Evolutionary conservation across 2,888 invertebrate genomes (phyloP).

Genomic region (Sabatieria punctata): DNA sequence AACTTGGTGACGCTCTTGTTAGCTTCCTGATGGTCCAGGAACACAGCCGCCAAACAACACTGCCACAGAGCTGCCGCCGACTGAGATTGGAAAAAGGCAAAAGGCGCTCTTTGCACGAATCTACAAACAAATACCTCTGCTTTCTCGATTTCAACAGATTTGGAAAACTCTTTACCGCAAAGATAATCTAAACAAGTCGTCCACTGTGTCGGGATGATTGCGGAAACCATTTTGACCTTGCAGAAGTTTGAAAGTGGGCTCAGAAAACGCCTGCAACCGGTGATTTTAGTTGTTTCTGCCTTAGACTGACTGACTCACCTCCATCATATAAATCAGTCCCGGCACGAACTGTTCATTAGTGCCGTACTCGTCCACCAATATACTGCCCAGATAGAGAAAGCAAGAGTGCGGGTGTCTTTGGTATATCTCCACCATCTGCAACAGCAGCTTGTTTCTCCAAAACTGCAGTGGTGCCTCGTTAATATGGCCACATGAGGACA

Average conservation of each 20-base stretch:
- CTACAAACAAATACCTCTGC: conserved; percentile 11
- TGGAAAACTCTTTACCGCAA: conserved; percentile 39
- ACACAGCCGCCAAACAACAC: conserved; percentile 61
- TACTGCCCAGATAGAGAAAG: conserved; percentile 65
- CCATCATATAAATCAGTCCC: conserved; percentile 65
- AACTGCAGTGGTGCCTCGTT: too few relatives aligned
- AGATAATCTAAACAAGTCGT: conserved; percentile 78
- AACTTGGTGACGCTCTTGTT: conserved; percentile 92
- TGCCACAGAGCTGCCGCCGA: conserved; percentile 57
- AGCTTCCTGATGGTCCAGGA: conserved; percentile 46
- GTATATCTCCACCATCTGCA: conserved; percentile 54
- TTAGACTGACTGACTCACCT: conserved; percentile 40
- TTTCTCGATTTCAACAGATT: neutral
- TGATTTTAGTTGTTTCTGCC: conserved; percentile 10
- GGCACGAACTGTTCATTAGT: conserved; percentile 50
- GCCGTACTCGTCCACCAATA: conserved; percentile 76
- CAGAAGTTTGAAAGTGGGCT: conserved; percentile 45
- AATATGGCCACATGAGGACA: too few relatives aligned
- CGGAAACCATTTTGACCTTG: conserved; percentile 58
- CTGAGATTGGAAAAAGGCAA: conserved; percentile 58
- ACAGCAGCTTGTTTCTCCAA: conserved; percentile 6
- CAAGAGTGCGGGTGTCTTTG: conserved; percentile 57
- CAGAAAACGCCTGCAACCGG: conserved; percentile 34
- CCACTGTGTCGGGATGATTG: conserved; percentile 92
- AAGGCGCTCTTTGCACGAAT: conserved; percentile 69